These are phyloP conservation scores for Chamaea fasciata DNA, from an alignment of 2,113 vertebrate genomes.

Conservation along the genomic window DNA sequence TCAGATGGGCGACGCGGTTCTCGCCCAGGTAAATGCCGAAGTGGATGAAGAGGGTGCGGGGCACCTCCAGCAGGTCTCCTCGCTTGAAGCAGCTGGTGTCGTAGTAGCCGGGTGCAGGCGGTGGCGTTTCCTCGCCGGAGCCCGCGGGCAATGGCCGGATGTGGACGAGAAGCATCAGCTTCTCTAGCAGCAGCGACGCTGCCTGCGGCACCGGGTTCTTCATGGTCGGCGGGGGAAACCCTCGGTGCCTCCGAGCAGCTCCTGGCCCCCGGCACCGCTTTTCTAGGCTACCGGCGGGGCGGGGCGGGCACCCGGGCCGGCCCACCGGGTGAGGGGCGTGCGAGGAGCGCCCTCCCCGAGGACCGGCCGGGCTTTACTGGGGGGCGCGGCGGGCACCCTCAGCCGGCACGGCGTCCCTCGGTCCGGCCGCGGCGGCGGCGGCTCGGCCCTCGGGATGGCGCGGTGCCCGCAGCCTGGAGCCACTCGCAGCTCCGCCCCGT, in stretches of 20 bases:
- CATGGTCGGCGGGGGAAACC: conserved; percentile 15
- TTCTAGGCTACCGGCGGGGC: not conserved
- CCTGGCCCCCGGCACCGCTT: not conserved
- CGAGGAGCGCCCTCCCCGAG: not conserved
- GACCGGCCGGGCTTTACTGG: not conserved
- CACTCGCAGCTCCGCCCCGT: not conserved
- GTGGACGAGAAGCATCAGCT: conserved; percentile 77
- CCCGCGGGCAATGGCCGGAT: conserved; percentile 67
- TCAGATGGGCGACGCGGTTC: conserved; percentile 88
- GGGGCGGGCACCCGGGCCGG: not conserved
- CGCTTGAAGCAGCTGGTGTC: conserved; percentile 75
- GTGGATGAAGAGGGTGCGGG: conserved; percentile 87
- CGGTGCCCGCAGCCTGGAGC: not conserved
- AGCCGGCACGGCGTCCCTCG: too few species aligned
- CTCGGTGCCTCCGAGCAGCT: not conserved
- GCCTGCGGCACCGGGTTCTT: conserved; percentile 77
- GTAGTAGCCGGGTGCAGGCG: conserved; percentile 26
- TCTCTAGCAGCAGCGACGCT: conserved; percentile 80
- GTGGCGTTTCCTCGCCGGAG: not conserved
- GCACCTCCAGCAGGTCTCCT: conserved; percentile 89
- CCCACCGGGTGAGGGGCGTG: not conserved
- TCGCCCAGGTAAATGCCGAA: conserved; percentile 92
- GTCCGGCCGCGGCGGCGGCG: too few species aligned
- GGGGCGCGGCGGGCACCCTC: not conserved
- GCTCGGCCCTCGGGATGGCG: too few species aligned